These are phyloP conservation scores for Chloroceryle aenea DNA, from an alignment of 2,113 vertebrate species.

Conservation along the genomic window DNA sequence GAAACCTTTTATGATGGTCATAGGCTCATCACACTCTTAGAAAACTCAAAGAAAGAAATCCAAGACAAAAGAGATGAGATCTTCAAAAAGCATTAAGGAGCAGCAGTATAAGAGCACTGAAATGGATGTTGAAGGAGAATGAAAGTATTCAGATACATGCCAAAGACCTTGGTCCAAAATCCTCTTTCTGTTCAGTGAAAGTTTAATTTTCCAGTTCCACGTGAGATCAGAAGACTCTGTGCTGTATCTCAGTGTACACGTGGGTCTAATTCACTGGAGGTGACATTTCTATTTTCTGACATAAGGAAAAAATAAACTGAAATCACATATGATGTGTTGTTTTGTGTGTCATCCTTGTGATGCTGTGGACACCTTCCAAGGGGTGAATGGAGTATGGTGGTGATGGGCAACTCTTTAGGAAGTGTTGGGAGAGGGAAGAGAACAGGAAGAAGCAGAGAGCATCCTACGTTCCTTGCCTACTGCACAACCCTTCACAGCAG, in stretches of 20 bases:
- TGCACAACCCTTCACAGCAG: not conserved
- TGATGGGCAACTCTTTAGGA: not conserved
- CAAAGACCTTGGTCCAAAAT: not conserved
- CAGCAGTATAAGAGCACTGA: not conserved
- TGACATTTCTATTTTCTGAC: not conserved
- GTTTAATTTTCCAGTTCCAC: not conserved
- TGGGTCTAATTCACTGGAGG: not conserved
- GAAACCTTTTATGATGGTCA: not conserved
- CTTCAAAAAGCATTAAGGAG: not conserved
- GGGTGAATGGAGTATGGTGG: not conserved
- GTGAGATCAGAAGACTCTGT: not conserved
- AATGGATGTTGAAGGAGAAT: not conserved
- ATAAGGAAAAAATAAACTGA: not conserved
- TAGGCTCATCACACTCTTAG: not conserved
- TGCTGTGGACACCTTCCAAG: not conserved
- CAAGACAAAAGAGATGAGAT: not conserved
- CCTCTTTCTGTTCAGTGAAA: not conserved
- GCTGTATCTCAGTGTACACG: not conserved
- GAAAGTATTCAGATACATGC: not conserved
- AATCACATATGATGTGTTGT: fast-evolving
- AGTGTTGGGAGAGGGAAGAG: not conserved
- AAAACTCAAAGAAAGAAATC: not conserved
- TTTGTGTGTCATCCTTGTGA: not conserved
- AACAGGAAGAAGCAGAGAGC: not conserved
- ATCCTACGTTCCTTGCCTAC: not conserved